Evolutionary conservation across 2,888 invertebrate genomes (phyloP).

Genomic region (Acanthosepion lycidas): DNA sequence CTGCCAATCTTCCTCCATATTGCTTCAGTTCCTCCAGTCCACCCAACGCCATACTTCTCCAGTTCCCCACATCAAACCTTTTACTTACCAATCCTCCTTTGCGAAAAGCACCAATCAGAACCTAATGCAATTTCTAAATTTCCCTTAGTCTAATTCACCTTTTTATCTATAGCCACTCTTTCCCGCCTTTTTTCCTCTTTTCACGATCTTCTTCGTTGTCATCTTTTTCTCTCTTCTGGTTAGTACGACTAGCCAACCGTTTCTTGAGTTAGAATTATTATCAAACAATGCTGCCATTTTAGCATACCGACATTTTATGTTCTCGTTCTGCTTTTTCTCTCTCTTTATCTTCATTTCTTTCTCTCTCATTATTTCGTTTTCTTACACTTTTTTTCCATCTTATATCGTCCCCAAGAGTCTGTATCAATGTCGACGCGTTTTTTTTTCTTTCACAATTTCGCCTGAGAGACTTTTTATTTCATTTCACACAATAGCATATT

Average conservation of each 20-base stretch:
- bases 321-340: not conserved
- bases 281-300: too few species aligned
- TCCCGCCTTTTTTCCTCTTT: not conserved
- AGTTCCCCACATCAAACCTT: not conserved
- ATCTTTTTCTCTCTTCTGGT: slow-evolving; percentile 33
- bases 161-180: not conserved
- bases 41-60: not conserved
- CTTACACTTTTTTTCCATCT: too few species aligned
- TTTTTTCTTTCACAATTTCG: too few species aligned
- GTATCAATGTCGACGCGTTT: too few species aligned
- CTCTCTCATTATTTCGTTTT: too few species aligned
- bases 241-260: not conserved
- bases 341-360: not conserved
- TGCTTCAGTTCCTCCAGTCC: not conserved
- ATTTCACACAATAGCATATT: too few species aligned
- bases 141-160: slow-evolving; percentile 10
- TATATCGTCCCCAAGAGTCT: too few species aligned
- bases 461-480: too few species aligned
- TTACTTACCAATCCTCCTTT: not conserved
- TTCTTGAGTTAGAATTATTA: not conserved
- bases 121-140: slow-evolving; percentile 33
- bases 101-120: not conserved
- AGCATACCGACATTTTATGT: too few species aligned
- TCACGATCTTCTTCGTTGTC: not conserved
- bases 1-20: not conserved